These are phyloP conservation scores for Apeira syringaria DNA, from an alignment of 2,888 invertebrate genomes.

Conservation along the genomic window DNA sequence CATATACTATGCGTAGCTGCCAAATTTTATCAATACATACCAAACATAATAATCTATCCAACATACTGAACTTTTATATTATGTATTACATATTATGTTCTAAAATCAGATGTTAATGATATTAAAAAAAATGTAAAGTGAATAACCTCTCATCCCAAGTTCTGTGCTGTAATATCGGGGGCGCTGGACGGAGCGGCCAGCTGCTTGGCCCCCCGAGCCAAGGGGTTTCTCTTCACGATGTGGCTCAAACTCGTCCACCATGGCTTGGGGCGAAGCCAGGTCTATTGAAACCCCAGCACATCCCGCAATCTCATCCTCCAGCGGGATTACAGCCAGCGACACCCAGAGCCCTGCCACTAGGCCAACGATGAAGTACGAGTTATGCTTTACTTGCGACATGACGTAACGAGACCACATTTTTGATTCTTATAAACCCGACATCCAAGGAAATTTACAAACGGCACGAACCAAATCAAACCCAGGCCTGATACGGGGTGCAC, in stretches of 20 bases:
- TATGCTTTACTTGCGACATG: slow-evolving; percentile 78
- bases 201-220: slow-evolving; percentile 44
- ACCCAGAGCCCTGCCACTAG: slow-evolving; percentile 81
- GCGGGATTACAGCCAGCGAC: slow-evolving; percentile 75
- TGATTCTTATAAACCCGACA: background rate
- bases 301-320: slow-evolving; percentile 57
- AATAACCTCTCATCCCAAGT: slow-evolving; percentile 89
- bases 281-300: slow-evolving; percentile 33
- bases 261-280: slow-evolving; percentile 18
- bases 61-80: too few species aligned
- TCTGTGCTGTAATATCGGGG: slow-evolving; percentile 98
- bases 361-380: slow-evolving; percentile 83
- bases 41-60: too few species aligned
- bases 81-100: too few species aligned
- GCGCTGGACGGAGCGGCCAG: slow-evolving; percentile 85
- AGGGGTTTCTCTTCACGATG: slow-evolving; percentile 58
- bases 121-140: too few species aligned
- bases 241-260: slow-evolving; percentile 67
- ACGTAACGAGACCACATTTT: slow-evolving; percentile 71
- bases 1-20: too few species aligned
- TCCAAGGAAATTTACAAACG: too few species aligned
- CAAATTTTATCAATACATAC: too few species aligned
- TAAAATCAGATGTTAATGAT: too few species aligned
- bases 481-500: too few species aligned
- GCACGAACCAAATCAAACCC: too few species aligned